phyloP scores from a whole-genome alignment of 2,888 invertebrate genomes.

The Nymphalis polychloros region DNA sequence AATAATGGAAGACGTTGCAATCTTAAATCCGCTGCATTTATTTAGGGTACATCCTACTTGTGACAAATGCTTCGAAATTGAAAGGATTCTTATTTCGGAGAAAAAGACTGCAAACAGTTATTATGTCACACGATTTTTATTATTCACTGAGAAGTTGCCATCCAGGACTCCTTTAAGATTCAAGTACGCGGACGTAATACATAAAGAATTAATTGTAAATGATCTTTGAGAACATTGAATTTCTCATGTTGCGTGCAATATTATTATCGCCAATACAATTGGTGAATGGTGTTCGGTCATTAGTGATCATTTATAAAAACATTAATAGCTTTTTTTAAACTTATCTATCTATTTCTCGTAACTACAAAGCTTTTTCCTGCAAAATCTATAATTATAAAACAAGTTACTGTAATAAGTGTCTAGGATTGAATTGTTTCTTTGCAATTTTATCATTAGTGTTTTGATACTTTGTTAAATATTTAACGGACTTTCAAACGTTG shows the following conservation, averaged over 20 bases:
- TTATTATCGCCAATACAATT: too few species aligned
- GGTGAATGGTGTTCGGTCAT: too few species aligned
- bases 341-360: too few species aligned
- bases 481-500: too few species aligned
- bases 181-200: constrained; percentile 9
- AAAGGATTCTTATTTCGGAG: constrained; percentile 10
- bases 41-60: constrained; percentile 13
- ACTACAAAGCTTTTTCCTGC: too few species aligned
- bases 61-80: constrained; percentile 19
- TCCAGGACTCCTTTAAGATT: constrained; percentile 5
- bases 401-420: too few species aligned
- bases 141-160: constrained; percentile 13
- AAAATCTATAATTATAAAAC: too few species aligned
- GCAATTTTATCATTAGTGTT: too few species aligned
- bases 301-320: too few species aligned
- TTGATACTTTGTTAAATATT: too few species aligned
- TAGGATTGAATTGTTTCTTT: too few species aligned
- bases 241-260: background rate
- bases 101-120: constrained; percentile 19
- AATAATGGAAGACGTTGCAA: constrained; percentile 31
- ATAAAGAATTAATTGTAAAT: constrained; percentile 9
- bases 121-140: constrained; percentile 5
- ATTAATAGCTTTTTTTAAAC: too few species aligned
- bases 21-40: constrained; percentile 24
- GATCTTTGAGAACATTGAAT: constrained; percentile 11